Conservation (phyloP, 2,888 invertebrate genomes). For the Pimpla rufipes region DNA sequence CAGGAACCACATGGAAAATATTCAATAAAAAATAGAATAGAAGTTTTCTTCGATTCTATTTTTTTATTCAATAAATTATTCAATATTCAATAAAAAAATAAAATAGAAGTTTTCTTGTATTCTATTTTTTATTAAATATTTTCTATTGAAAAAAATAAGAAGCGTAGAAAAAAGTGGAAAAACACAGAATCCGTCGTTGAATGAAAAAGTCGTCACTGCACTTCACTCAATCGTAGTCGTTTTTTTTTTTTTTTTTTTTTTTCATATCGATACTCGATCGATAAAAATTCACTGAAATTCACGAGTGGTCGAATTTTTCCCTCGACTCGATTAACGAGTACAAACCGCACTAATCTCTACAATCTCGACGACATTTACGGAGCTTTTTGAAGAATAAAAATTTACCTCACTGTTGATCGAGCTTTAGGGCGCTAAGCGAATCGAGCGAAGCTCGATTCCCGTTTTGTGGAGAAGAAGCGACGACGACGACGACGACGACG, state of each 20-base stretch:
- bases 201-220: slow-evolving; percentile 64
- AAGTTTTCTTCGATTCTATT: too few relatives aligned
- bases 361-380: not conserved
- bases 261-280: slow-evolving; percentile 40
- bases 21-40: too few relatives aligned
- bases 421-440: slow-evolving; percentile 30
- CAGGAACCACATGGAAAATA: too few relatives aligned
- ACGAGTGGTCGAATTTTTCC: slow-evolving; percentile 27
- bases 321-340: not conserved
- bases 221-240: slow-evolving; percentile 44
- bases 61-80: too few relatives aligned
- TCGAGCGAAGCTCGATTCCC: slow-evolving; percentile 38
- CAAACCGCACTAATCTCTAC: slow-evolving; percentile 14
- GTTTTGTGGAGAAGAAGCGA: slow-evolving; percentile 34
- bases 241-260: slow-evolving; percentile 66
- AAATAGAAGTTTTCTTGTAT: too few relatives aligned
- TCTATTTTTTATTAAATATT: too few relatives aligned
- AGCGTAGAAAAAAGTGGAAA: slow-evolving; percentile 13
- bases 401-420: slow-evolving; percentile 58
- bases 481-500: slow-evolving; percentile 8
- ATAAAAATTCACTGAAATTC: not conserved
- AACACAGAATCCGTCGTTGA: slow-evolving; percentile 19
- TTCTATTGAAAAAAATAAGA: not conserved
- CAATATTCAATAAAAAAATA: too few relatives aligned
- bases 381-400: slow-evolving; percentile 1